Conservation (phyloP, 2,113 vertebrate genomes). For the Sialia sialis region DNA sequence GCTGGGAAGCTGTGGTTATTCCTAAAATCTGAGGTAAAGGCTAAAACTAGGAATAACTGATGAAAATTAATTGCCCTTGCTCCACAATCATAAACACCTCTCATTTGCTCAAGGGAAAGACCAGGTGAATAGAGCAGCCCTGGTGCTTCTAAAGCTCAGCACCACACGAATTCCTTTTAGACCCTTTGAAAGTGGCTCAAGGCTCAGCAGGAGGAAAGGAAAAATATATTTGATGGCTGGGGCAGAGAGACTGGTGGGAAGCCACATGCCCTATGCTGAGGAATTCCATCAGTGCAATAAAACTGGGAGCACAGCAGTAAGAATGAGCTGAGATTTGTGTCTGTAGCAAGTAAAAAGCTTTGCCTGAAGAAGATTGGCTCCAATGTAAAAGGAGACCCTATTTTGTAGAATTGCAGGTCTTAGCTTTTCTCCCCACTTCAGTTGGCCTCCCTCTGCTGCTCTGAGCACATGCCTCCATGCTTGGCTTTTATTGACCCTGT, state of each 20-base stretch:
- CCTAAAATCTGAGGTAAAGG: not conserved
- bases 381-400: not conserved
- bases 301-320: not conserved
- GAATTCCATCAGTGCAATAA: not conserved
- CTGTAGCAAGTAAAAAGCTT: not conserved
- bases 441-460: not conserved
- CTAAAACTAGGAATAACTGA: not conserved
- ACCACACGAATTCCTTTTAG: not conserved
- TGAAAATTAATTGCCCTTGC: not conserved
- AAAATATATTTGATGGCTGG: not conserved
- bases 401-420: slow-evolving; percentile 19
- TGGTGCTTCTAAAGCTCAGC: not conserved
- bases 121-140: accelerated
- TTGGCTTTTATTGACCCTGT: not conserved
- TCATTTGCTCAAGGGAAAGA: not conserved
- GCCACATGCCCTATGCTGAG: not conserved
- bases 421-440: not conserved
- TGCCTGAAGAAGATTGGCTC: not conserved
- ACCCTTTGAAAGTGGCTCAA: not conserved
- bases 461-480: accelerated
- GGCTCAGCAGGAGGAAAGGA: not conserved
- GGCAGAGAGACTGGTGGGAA: not conserved
- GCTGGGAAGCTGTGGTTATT: not conserved
- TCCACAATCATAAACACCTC: not conserved
- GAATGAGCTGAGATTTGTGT: not conserved